phyloP scores from a whole-genome alignment of 2,888 invertebrate species.

The Helleia helle region DNA sequence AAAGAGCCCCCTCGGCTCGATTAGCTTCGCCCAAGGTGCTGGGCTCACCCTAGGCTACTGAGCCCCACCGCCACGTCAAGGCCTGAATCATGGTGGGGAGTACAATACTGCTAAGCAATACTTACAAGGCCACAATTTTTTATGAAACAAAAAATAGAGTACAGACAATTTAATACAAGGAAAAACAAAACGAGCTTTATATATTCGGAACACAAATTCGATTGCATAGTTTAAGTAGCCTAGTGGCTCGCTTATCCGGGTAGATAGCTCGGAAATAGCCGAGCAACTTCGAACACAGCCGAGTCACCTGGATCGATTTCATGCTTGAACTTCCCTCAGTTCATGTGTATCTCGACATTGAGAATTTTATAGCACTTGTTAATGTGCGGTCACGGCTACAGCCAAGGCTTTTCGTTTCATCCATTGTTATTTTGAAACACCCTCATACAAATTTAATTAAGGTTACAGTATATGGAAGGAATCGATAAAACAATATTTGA shows the following conservation, averaged over 20 bases:
- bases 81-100: too few species aligned
- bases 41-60: too few species aligned
- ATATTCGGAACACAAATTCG: too few species aligned
- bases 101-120: too few species aligned
- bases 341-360: conserved; percentile 33
- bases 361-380: conserved; percentile 29
- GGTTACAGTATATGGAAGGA: neutral
- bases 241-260: neutral
- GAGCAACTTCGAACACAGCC: conserved; percentile 30
- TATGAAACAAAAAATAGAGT: neutral
- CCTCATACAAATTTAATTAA: conserved; percentile 1
- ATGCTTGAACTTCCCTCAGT: conserved; percentile 44
- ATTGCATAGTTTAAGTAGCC: too few species aligned
- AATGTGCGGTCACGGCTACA: conserved; percentile 34
- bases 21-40: too few species aligned
- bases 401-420: conserved; percentile 23
- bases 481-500: neutral
- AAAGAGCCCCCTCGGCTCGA: too few species aligned
- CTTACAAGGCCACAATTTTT: too few species aligned
- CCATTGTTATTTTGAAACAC: conserved; percentile 13
- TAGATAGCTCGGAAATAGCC: conserved; percentile 22
- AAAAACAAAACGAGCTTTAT: too few species aligned
- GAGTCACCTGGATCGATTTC: conserved; percentile 48
- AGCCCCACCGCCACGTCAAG: too few species aligned
- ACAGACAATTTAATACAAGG: neutral